Evolutionary conservation across 2,113 vertebrate species (phyloP), one percentile per base, ranked within the genome.

Genomic region (Dasyurus viverrinus): DNA sequence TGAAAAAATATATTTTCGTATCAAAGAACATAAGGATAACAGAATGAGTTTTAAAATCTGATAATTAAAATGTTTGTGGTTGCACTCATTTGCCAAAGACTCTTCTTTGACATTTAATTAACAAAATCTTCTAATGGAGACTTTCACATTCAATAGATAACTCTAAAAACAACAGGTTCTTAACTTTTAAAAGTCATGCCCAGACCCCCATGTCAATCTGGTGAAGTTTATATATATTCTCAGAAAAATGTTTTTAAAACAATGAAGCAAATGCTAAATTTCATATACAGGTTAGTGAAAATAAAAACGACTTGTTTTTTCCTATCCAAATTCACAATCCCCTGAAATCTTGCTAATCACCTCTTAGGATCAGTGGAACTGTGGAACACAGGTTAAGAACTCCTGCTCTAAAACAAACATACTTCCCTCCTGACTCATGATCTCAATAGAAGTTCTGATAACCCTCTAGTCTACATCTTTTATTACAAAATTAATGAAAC

Each of bases 21-120:
- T 14, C 90, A 90, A 94, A 55, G 54, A n/a, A 9, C 16, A 48
- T 55, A 92, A 90, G 93, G 54, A 46, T 92, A 95, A 91, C 36
- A n/a, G 42, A 94, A 91, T 50, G 8, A 46, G 12, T 90, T 94
- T 93, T 92, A 90, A 92, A 53, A 95, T 26, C 30, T 54, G 16
- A 53, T 42, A 94, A 89, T n/a, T 26, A 91, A 95, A 50, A 36
- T 68, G 22, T 90, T 53, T 91, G 96, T 53, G 57, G 96, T 92
- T 92, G 89, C 84, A 95, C 52, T 84, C 57, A 68, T 22, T 54
- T 76, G 53, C 92, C 27, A 96, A 92, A 95, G 93, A 91, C 22
- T 60, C 22, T 84, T 42, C 36, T 8, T 42, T 76, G 14, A 36
- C 36, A 76, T 76, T 76, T 76, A 76, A 76, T 76, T 91, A 54